phyloP scores from a whole-genome alignment of 2,113 vertebrate species.

The Alaudala cheleensis region DNA sequence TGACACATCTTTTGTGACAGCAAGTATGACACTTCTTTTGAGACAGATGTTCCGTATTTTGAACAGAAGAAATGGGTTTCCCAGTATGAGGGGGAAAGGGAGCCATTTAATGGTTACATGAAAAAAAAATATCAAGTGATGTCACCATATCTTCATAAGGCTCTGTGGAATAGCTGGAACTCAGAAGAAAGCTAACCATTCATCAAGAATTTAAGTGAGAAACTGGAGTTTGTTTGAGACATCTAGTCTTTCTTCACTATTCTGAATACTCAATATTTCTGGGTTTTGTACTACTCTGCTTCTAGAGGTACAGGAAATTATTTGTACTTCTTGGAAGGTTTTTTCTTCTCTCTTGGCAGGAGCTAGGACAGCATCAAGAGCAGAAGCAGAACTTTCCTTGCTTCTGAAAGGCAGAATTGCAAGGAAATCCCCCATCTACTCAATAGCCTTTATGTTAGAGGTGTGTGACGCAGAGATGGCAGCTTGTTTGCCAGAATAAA shows the following conservation, averaged over 20 bases:
- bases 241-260: neutral
- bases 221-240: neutral
- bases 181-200: neutral
- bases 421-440: neutral
- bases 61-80: neutral
- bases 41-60: constrained; percentile 32
- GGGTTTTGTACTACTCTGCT: neutral
- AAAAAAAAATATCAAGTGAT: neutral
- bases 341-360: neutral
- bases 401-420: neutral
- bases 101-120: neutral
- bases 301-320: neutral
- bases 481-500: neutral
- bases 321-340: neutral
- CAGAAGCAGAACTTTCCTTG: neutral
- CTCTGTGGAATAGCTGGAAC: neutral
- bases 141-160: neutral
- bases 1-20: neutral
- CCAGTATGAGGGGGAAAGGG: neutral
- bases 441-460: neutral
- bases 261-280: neutral
- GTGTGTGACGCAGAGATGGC: neutral
- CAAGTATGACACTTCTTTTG: constrained; percentile 3
- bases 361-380: neutral
- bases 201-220: neutral